Percentiles rank a stretch among this genome's conserved stretches.
These are phyloP conservation scores for Sarcophaga bullata DNA, from an alignment of 1,140 invertebrate genomes.

Conservation along the genomic window DNA sequence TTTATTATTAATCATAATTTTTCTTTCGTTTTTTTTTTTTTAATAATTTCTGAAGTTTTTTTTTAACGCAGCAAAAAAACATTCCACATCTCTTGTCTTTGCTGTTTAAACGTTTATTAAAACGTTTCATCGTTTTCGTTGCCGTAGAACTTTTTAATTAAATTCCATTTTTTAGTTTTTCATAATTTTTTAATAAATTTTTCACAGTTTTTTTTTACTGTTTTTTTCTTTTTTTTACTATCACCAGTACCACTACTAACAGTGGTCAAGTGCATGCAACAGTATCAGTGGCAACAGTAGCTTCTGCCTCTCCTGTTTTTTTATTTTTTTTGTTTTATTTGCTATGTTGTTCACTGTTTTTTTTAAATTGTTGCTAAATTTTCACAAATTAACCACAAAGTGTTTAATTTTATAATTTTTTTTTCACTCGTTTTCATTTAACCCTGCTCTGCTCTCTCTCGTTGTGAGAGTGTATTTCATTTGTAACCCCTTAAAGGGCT, in stretches of 20 bases:
- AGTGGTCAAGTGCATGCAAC: no score
- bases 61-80: no score
- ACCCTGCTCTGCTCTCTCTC: no score
- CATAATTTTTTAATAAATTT: slow-evolving; percentile 4
- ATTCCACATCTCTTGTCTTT: no score
- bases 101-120: neutral
- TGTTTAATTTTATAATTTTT: neutral
- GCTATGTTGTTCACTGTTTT: neutral
- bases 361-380: slow-evolving; percentile 17
- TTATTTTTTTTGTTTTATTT: neutral
- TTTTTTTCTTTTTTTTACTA: neutral
- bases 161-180: slow-evolving; percentile 7
- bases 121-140: neutral
- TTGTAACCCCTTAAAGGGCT: no score
- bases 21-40: no score
- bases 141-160: slow-evolving; percentile 9
- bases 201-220: neutral
- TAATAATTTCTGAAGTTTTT: no score
- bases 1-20: no score
- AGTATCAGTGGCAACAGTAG: neutral
- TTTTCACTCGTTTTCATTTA: no score
- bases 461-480: no score
- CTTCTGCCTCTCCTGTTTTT: neutral
- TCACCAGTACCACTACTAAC: neutral
- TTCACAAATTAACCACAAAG: slow-evolving; percentile 25